Base-by-base conservation (phyloP, 1,140 invertebrate species). In the Diachasma alloeum region DNA sequence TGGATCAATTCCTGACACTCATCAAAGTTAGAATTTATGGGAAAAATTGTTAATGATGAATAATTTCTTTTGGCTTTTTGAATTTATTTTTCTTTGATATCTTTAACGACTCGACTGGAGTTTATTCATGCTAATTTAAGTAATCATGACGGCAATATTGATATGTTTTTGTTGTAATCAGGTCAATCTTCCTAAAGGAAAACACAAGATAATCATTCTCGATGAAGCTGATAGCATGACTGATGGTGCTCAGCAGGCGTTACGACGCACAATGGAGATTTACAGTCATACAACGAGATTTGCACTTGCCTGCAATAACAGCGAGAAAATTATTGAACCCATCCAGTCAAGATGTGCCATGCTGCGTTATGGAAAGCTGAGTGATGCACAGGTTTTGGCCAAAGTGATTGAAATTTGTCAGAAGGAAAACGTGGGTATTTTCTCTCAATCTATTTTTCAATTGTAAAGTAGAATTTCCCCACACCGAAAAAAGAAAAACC, bases 211-310 rank as follows among this genome's bases (percentile, higher is more conserved):
- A 77, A 96, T 99, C 56, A 99, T 99, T 79, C 89, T 99, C 17
- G 99, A 99, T 91, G 99, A 99, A 91, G 99, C 98, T 0, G 99
- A 99, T 89, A 99, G 97, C 85, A 99, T 99, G 98, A 99, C 98
- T 0, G 97, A 98, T 84, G 97, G 97, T 8, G 98, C 98, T 0
- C 98, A 99, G 87, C 98, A 99, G 88, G 98, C 99, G 4, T 89
- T 99, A 37, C 92, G 99, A 15, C 92, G 98, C 83, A 99, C 98
- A 3, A 99, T 99, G 98, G 99, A 99, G 90, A 94, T 99, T 63
- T 99, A 98, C 89, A 98, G 97, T 68, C 95, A 94, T 85, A 99
- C 98, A 9, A 99, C 99, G 0, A 91, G 99, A 79, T 99, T 99
- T 92, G 98, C 98, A 4, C 90, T 99, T 2, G 99, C 99, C 63